Conservation (phyloP, 92 coral and sea anemone species). For the Epizoanthus stellaris region DNA sequence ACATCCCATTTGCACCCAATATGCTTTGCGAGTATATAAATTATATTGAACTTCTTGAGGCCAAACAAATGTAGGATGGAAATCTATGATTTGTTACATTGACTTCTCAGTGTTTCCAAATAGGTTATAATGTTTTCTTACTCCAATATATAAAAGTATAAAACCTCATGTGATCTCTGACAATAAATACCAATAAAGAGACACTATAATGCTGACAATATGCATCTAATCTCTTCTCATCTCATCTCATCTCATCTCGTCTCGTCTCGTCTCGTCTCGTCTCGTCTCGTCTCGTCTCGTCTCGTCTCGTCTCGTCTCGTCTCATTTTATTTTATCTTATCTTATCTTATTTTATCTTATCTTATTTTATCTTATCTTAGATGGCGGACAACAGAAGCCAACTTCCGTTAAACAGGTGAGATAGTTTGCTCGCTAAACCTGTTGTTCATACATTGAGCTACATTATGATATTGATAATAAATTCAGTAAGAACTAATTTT, state of each 20-base stretch:
- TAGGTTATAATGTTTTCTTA: not conserved
- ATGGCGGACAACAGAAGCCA: not conserved
- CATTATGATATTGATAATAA: not conserved
- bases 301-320: not conserved
- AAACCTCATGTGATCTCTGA: not conserved
- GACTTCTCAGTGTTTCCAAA: too few relatives aligned
- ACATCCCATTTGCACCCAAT: not conserved
- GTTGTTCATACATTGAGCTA: not conserved
- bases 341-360: too few relatives aligned
- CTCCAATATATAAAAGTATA: not conserved
- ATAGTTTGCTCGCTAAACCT: not conserved
- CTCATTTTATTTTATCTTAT: too few relatives aligned
- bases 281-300: too few relatives aligned
- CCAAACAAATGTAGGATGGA: too few relatives aligned
- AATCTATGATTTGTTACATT: too few relatives aligned
- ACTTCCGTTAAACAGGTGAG: not conserved
- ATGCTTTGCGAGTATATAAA: not conserved
- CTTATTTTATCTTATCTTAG: not conserved
- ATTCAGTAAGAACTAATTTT: not conserved
- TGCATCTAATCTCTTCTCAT: too few relatives aligned
- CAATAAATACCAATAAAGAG: not conserved
- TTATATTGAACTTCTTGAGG: not conserved
- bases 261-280: too few relatives aligned
- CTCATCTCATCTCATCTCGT: too few relatives aligned
- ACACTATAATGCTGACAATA: too few relatives aligned